Evolutionary conservation across 2,797 vertebrate species (phyloP).

Genomic region (Serranus cabrilla): DNA sequence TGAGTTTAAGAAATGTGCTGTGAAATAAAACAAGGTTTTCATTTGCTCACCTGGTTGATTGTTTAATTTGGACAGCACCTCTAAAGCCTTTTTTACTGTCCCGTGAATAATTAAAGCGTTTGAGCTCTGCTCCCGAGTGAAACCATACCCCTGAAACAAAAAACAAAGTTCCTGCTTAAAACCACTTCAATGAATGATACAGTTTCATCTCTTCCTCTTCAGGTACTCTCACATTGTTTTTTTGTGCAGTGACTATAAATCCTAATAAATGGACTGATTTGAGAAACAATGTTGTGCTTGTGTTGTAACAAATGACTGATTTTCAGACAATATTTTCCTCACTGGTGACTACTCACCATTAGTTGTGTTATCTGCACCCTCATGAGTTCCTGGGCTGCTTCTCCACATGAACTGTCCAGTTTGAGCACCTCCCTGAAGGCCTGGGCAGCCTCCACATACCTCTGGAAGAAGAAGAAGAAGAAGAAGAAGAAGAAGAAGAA

Average conservation of each 20-base stretch:
- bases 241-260: not conserved
- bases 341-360: conserved; percentile 66
- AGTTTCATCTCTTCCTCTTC: not conserved
- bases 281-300: not conserved
- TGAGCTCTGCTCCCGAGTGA: conserved; percentile 82
- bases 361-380: conserved; percentile 83
- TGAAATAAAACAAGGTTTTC: not conserved
- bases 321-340: too few species aligned
- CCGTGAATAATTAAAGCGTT: conserved; percentile 86
- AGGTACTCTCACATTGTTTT: not conserved
- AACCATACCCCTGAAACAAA: conserved; percentile 79
- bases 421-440: conserved; percentile 87
- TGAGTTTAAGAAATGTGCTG: not conserved
- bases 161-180: conserved; percentile 1
- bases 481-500: not conserved
- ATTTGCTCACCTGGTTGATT: conserved; percentile 64
- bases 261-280: not conserved
- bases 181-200: not conserved
- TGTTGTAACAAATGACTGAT: not conserved
- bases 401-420: conserved; percentile 77
- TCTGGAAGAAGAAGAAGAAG: conserved; percentile 70
- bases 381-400: conserved; percentile 86
- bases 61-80: conserved; percentile 75
- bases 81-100: conserved; percentile 78
- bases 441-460: conserved; percentile 85